Percentiles rank a stretch among this genome's conserved stretches.
phyloP scores from a whole-genome alignment of 2,888 invertebrate species.

The Lepidochitona cinerea region DNA sequence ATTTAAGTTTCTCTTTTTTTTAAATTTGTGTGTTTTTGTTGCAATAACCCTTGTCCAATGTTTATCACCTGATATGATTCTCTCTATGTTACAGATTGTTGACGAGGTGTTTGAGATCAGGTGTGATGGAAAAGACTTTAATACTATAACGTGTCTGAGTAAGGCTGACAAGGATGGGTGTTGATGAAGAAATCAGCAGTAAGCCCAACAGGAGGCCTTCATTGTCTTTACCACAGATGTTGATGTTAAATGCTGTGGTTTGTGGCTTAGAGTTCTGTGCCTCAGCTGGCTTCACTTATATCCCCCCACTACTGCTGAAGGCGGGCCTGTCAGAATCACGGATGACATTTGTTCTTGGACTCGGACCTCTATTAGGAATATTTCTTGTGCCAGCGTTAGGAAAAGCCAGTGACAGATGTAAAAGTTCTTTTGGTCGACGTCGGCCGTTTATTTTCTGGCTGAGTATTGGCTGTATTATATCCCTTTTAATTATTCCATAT shows the following conservation, averaged over 20 bases:
- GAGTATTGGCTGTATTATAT: conserved; percentile 65
- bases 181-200: too few species aligned
- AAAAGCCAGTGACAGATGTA: conserved; percentile 70
- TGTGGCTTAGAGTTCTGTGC: conserved; percentile 73
- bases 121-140: too few species aligned
- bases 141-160: too few species aligned
- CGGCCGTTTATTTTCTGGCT: conserved; percentile 72
- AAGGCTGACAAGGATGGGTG: too few species aligned
- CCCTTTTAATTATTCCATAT: conserved; percentile 70
- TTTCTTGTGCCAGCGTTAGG: conserved; percentile 71
- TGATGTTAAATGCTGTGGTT: conserved; percentile 70
- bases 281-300: conserved; percentile 73
- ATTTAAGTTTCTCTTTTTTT: too few species aligned
- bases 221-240: conserved; percentile 53
- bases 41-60: too few species aligned
- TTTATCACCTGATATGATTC: too few species aligned
- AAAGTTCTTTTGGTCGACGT: conserved; percentile 68
- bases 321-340: conserved; percentile 70
- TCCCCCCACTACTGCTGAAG: conserved; percentile 73
- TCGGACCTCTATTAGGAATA: conserved; percentile 71
- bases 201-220: conserved; percentile 3
- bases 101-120: too few species aligned
- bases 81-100: too few species aligned
- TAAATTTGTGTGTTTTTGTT: too few species aligned
- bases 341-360: conserved; percentile 71